phyloP scores from a whole-genome alignment of 1,140 invertebrate species.

The Hyles euphorbiae region DNA sequence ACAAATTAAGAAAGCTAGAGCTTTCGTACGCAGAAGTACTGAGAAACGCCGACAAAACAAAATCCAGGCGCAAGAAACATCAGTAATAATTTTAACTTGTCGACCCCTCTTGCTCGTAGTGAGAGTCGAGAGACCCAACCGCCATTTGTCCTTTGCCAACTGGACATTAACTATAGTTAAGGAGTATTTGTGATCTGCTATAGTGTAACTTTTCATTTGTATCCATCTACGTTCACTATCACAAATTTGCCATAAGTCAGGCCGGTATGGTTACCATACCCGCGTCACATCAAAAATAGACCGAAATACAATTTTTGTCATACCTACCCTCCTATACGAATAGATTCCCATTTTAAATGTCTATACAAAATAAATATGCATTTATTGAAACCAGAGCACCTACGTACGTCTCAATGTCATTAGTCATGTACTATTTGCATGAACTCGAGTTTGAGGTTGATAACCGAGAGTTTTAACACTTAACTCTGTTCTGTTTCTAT shows the following conservation, averaged over 20 bases:
- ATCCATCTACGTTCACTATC: conserved; percentile 45
- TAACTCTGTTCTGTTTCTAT: conserved; percentile 39
- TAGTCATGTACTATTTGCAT: background rate
- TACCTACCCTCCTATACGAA: conserved; percentile 41
- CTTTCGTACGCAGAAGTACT: conserved; percentile 89
- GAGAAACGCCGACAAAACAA: conserved; percentile 79
- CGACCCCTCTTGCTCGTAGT: conserved; percentile 53
- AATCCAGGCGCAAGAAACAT: conserved; percentile 69
- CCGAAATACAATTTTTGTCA: conserved; percentile 25
- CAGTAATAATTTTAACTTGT: conserved; percentile 60
- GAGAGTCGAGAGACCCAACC: conserved; percentile 60
- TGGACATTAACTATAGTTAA: conserved; percentile 63
- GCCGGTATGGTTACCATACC: conserved; percentile 23
- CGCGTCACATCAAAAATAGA: conserved; percentile 26
- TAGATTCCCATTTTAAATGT: conserved; percentile 15
- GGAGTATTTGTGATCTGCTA: conserved; percentile 69
- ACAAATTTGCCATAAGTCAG: conserved; percentile 63
- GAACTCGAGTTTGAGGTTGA: conserved; percentile 20
- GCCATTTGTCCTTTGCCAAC: conserved; percentile 72
- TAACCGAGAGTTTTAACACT: conserved; percentile 7
- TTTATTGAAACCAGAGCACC: conserved; percentile 30
- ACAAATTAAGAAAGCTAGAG: conserved; percentile 86
- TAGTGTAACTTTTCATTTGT: conserved; percentile 66
- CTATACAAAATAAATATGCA: conserved; percentile 34
- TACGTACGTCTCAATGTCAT: conserved; percentile 22